Conservation (phyloP, 1,140 invertebrate species). For the Heterodera carotae region DNA sequence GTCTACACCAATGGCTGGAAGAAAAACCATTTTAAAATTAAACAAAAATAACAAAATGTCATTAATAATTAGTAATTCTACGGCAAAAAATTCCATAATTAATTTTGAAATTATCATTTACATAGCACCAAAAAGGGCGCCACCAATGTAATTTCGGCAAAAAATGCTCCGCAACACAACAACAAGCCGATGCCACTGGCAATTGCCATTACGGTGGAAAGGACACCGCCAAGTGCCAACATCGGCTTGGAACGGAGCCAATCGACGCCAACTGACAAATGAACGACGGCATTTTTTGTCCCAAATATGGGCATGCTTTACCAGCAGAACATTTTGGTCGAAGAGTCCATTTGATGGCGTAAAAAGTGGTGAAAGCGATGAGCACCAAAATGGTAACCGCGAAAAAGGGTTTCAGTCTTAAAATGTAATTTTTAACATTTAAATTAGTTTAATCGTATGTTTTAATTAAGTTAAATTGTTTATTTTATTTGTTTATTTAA, state of each 20-base stretch:
- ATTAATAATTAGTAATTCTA: no score
- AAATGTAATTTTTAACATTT: neutral
- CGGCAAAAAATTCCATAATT: constrained; percentile 9
- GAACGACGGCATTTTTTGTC: constrained; percentile 9
- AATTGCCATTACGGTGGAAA: constrained; percentile 86
- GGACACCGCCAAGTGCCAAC: constrained; percentile 71
- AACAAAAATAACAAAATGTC: no score
- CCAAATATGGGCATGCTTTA: no score
- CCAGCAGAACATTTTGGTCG: constrained; percentile 19
- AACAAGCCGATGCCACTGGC: constrained; percentile 84
- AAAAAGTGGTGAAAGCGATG: constrained; percentile 61
- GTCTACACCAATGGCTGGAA: constrained; percentile 69
- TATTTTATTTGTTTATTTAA: constrained; percentile 4
- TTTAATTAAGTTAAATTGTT: neutral
- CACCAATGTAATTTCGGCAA: constrained; percentile 90
- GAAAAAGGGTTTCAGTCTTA: constrained; percentile 61
- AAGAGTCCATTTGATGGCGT: constrained; percentile 64
- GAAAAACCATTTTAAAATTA: constrained; percentile 2
- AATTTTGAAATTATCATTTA: constrained; percentile 69
- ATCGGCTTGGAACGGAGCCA: constrained; percentile 62
- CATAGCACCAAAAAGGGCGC: constrained; percentile 92
- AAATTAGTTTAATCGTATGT: no score
- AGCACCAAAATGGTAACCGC: constrained; percentile 61
- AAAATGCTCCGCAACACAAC: constrained; percentile 85
- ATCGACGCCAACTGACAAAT: constrained; percentile 51